Evolutionary conservation across 2,113 vertebrate genomes (phyloP).

Genomic region (Cephalopterus ornatus): DNA sequence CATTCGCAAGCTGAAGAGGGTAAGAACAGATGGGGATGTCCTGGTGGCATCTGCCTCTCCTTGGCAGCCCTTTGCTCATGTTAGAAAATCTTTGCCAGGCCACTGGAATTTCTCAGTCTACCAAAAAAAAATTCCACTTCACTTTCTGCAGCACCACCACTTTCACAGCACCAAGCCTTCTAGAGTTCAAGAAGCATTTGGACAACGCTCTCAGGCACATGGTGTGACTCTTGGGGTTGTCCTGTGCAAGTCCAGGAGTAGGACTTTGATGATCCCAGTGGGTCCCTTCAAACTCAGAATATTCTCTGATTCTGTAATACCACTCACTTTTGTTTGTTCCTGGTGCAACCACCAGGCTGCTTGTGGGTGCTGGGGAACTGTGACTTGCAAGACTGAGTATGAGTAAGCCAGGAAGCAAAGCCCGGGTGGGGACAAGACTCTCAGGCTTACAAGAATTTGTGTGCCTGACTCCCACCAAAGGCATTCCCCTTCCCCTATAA

Average conservation of each 20-base stretch:
- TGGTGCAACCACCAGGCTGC: neutral
- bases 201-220: neutral
- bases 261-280: neutral
- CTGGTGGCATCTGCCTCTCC: neutral
- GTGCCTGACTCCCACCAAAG: neutral
- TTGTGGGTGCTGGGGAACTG: neutral
- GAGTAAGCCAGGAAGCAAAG: neutral
- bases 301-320: neutral
- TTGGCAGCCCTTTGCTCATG: neutral
- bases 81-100: neutral
- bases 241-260: neutral
- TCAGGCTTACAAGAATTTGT: neutral
- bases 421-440: neutral
- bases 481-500: neutral
- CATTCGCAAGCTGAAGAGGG: slow-evolving; percentile 89
- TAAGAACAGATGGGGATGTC: slow-evolving; percentile 30
- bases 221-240: neutral
- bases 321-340: neutral
- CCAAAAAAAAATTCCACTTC: neutral
- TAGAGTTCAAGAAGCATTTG: neutral
- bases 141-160: neutral
- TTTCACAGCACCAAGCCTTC: neutral
- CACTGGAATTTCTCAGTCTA: neutral
- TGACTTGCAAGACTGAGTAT: neutral
- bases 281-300: neutral